These are phyloP conservation scores for Ophonus ardosiacus DNA, from an alignment of 2,888 invertebrate species.

Conservation along the genomic window DNA sequence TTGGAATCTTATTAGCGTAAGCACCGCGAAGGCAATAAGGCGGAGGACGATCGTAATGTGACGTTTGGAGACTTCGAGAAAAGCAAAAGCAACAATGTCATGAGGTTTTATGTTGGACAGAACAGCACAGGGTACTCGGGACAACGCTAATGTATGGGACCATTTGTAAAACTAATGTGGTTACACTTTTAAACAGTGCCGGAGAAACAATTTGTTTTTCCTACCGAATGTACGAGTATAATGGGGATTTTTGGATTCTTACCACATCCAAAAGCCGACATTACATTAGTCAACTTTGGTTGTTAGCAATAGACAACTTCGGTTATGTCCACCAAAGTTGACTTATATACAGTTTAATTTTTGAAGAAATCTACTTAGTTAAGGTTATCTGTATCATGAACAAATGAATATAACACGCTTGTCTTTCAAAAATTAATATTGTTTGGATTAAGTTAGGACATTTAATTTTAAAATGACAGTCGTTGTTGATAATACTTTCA, in stretches of 20 bases:
- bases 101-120: conserved; percentile 17
- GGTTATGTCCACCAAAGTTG: too few relatives aligned
- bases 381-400: too few relatives aligned
- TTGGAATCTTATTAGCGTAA: conserved; percentile 55
- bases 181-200: not conserved
- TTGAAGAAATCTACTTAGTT: too few relatives aligned
- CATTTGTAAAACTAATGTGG: conserved; percentile 10
- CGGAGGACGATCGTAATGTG: conserved; percentile 1
- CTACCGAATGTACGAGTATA: not conserved
- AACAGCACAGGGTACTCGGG: too few relatives aligned
- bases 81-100: not conserved
- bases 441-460: too few relatives aligned
- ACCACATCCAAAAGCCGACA: not conserved
- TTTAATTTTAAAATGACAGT: too few relatives aligned
- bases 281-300: too few relatives aligned
- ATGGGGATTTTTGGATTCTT: not conserved
- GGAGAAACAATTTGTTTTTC: not conserved
- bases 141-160: not conserved
- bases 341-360: too few relatives aligned
- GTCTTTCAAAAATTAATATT: too few relatives aligned
- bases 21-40: conserved; percentile 42
- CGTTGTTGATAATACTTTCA: too few relatives aligned
- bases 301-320: too few relatives aligned
- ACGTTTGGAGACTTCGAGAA: not conserved
- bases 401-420: too few relatives aligned